These are phyloP conservation scores for Pocota personata DNA, from an alignment of 2,888 invertebrate genomes.

Conservation along the genomic window DNA sequence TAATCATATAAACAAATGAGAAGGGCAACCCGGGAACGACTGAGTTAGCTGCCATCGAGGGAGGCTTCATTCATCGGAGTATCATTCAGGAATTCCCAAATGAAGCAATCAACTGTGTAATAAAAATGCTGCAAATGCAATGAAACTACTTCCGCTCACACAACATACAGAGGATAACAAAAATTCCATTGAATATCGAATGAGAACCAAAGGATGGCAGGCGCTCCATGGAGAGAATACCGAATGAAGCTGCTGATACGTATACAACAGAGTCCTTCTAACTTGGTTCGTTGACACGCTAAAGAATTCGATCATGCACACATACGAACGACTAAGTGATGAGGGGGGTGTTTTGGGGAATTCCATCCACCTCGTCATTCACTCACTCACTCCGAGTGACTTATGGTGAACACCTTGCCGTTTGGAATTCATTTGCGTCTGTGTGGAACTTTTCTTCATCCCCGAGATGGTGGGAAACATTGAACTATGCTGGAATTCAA, in stretches of 20 bases:
- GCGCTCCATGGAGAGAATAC: conserved; percentile 8
- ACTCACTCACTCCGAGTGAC: background rate
- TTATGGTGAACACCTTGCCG: conserved; percentile 40
- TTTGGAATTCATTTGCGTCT: conserved; percentile 40
- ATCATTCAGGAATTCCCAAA: conserved; percentile 64
- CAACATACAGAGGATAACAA: conserved; percentile 33
- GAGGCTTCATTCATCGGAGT: background rate
- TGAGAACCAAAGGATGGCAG: conserved; percentile 31
- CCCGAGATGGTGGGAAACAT: conserved; percentile 20
- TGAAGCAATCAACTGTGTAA: conserved; percentile 71
- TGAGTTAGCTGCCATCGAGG: conserved; percentile 5
- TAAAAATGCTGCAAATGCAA: conserved; percentile 70
- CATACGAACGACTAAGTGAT: background rate
- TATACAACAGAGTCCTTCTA: background rate
- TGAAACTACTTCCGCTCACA: conserved; percentile 54
- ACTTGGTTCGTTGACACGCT: conserved; percentile 60
- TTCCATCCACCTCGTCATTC: conserved; percentile 18
- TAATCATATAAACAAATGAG: conserved; percentile 32
- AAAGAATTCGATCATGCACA: conserved; percentile 56
- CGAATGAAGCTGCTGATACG: conserved; percentile 10
- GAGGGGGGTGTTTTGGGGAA: conserved; percentile 41
- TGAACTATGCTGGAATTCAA: conserved; percentile 67
- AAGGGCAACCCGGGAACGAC: conserved; percentile 17
- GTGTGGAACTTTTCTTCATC: background rate
- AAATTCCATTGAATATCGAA: conserved; percentile 68